Base-by-base conservation (phyloP, 2,797 vertebrate genomes). In the Malurus leucopterus region DNA sequence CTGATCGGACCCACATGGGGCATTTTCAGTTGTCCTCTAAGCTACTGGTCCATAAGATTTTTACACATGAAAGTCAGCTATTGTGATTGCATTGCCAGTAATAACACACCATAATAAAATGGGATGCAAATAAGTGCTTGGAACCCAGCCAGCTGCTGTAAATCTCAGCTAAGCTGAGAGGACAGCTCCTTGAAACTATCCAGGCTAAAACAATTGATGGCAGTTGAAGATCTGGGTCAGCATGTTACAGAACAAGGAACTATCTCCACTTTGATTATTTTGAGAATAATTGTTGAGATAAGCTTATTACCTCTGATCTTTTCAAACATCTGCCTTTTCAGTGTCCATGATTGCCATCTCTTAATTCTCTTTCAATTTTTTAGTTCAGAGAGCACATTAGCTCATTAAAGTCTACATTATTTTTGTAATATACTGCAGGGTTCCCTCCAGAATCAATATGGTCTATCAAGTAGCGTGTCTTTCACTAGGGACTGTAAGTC, bases 341-440 rank as follows among this genome's bases (percentile, higher is more conserved):
- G 49, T 63, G 71, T 70, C 32, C 5, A 2, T 61, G 81, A 91
- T 83, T 6, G 92, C 94, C 85, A 87, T 95, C 84, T 93, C 77
- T 65, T 95, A 95, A 96, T 96, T 92, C 67, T 94, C 84, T 95
- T 94, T 81, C 90, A 93, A 70, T 95, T 87, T 95, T 92, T 96
- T 95, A 86, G 51, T 92, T 84, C 92, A 91, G 94, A 95, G 93
- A 94, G 76, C 95, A 94, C 8, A 2, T 80, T 94, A 94, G 75
- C 83, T 95, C 86, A 92, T 86, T 92, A 95, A 95, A 87, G 71
- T 57, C 75, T 54, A 30, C 86, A 88, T 89, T 95, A 94, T 94
- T 96, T 95, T 91, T 77, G 90, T 91, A 84, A 89, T 91, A 91
- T 82, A 90, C n/a, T 65, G 76, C 64, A 84, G 29, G 26, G 34